These are phyloP conservation scores for Megamerina dolium DNA, from an alignment of 2,888 invertebrate genomes.

Conservation along the genomic window DNA sequence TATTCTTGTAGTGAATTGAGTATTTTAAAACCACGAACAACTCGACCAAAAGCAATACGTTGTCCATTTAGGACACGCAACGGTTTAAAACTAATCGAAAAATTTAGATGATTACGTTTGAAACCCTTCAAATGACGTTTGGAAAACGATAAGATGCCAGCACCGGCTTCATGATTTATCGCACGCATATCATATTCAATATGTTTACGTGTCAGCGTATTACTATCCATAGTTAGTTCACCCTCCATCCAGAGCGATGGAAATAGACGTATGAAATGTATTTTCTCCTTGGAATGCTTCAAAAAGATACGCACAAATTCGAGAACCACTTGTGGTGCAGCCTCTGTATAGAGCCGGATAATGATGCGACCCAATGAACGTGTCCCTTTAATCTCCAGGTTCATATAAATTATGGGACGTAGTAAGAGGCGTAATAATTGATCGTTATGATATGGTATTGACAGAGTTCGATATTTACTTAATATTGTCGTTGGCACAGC, in stretches of 20 bases:
- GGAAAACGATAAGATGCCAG: conserved; percentile 24
- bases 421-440: conserved; percentile 16
- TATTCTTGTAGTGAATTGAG: conserved; percentile 28
- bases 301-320: conserved; percentile 29
- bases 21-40: conserved; percentile 28
- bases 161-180: conserved; percentile 19
- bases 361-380: conserved; percentile 27
- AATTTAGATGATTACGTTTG: conserved; percentile 22
- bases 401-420: conserved; percentile 30
- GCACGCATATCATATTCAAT: conserved; percentile 26
- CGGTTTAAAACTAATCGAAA: conserved; percentile 35
- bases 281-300: conserved; percentile 8
- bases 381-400: conserved; percentile 26
- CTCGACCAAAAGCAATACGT: conserved; percentile 37
- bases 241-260: conserved; percentile 34
- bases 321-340: conserved; percentile 32
- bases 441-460: conserved; percentile 14
- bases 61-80: conserved; percentile 29
- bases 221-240: conserved; percentile 13
- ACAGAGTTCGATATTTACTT: conserved; percentile 19
- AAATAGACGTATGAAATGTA: conserved; percentile 27
- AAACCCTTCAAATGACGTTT: conserved; percentile 14
- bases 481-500: conserved; percentile 9
- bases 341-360: conserved; percentile 33
- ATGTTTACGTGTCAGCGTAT: conserved; percentile 2